Base-by-base conservation (phyloP, 2,888 invertebrate species). In the Tetheella fluctuosa region DNA sequence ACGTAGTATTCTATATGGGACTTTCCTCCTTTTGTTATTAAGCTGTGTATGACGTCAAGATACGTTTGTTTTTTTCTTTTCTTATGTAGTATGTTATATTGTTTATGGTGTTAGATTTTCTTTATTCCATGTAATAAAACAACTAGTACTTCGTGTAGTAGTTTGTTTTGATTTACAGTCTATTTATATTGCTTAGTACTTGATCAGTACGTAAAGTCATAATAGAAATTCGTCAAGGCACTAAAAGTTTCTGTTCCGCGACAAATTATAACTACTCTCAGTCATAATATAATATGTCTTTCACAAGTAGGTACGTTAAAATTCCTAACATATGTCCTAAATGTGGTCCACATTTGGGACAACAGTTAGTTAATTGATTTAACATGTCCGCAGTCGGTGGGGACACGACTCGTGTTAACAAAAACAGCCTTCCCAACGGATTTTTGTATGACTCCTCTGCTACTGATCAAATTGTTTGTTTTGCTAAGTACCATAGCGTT, bases 351-450 rank as follows among this genome's bases (percentile, higher is more conserved):
- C n/a, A n/a, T n/a, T n/a, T n/a, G n/a, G n/a, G n/a, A n/a, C n/a
- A n/a, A n/a, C n/a, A n/a, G n/a, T n/a, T n/a, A n/a, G n/a, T 80
- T 90, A 89, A 90, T 90, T 89, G 89, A 86, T 85, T 87, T 85
- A 85, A 84, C 88, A 79, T 88, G 88, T 88, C 74, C 77, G 64
- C 70, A 70, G 73, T 75, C 68, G 74, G 70, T 74, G 73, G 77
- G 74, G 74, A 73, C 71, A 79, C 76, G 80, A 77, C 75, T 67
- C 64, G 74, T 65, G 81, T 79, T 74, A 81, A 86, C 84, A 84
- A 88, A 85, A 88, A 87, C 84, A 85, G 64, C 62, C 64, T 67
- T 60, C 70, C 70, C 73, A 62, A 73, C 76, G 76, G 73, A 76
- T 82, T 80, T 80, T 73, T 75, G 81, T 83, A 81, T 83, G 85